Evolutionary conservation across 1,140 invertebrate species (phyloP).

Genomic region (Andrena cerasifolii): DNA sequence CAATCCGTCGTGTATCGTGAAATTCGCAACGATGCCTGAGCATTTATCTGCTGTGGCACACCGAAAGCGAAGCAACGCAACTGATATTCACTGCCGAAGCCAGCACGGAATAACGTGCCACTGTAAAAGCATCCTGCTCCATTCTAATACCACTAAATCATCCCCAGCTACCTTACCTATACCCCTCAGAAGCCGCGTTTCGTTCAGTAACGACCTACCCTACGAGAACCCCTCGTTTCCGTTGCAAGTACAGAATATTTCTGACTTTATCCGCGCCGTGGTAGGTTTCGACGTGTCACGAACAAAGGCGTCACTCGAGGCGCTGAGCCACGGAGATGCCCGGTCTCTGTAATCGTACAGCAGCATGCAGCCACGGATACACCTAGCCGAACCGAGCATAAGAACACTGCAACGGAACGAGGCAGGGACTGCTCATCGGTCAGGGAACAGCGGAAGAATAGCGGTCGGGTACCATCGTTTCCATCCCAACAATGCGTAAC

Average conservation of each 20-base stretch:
- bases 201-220: too few species aligned
- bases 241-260: too few species aligned
- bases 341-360: too few species aligned
- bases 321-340: too few species aligned
- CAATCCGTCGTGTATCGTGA: conserved; percentile 65
- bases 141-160: too few species aligned
- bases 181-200: too few species aligned
- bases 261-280: too few species aligned
- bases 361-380: not conserved
- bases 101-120: conserved; percentile 6
- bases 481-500: conserved; percentile 44
- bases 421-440: conserved; percentile 11
- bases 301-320: too few species aligned
- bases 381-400: not conserved
- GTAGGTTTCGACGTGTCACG: too few species aligned
- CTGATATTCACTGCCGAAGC: conserved; percentile 31
- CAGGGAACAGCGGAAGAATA: conserved; percentile 18
- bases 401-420: not conserved
- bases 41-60: conserved; percentile 32
- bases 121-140: too few species aligned
- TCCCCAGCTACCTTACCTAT: too few species aligned
- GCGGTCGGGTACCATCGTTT: conserved; percentile 23
- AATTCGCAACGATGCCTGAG: conserved; percentile 18
- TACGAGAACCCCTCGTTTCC: too few species aligned
- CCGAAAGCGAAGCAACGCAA: conserved; percentile 53